A percentile compares a stretch with the other conserved stretches of the same genome.
Evolutionary conservation across 2,888 invertebrate species (phyloP).

Genomic region (Agrotis exclamationis): DNA sequence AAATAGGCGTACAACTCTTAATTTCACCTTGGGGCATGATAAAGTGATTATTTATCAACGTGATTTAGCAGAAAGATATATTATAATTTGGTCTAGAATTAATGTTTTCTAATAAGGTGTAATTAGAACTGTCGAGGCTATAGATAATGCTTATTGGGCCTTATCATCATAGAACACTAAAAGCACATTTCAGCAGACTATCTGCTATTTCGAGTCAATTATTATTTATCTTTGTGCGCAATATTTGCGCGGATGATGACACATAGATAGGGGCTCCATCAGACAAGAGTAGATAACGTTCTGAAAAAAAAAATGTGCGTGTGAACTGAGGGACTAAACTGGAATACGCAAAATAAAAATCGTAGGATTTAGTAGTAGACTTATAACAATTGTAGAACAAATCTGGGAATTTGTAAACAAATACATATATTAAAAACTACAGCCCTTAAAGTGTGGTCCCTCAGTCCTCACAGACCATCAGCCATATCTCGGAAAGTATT

Average conservation of each 20-base stretch:
- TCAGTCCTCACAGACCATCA: too few relatives aligned
- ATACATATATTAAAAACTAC: too few relatives aligned
- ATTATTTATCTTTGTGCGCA: slow-evolving; percentile 30
- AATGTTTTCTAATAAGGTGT: neutral
- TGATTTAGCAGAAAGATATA: neutral
- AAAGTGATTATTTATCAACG: slow-evolving; percentile 10
- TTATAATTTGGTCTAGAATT: neutral
- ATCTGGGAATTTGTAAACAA: too few relatives aligned
- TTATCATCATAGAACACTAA: slow-evolving; percentile 41
- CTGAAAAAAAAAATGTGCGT: slow-evolving; percentile 24
- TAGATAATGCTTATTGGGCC: slow-evolving; percentile 18
- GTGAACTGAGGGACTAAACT: too few relatives aligned
- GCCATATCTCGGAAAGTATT: too few relatives aligned
- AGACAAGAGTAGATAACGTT: slow-evolving; percentile 19
- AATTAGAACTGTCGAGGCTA: neutral
- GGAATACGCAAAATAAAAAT: too few relatives aligned
- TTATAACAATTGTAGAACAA: too few relatives aligned
- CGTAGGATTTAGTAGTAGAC: too few relatives aligned
- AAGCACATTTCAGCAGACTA: slow-evolving; percentile 29
- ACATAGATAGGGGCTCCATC: slow-evolving; percentile 6
- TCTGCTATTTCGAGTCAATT: slow-evolving; percentile 44
- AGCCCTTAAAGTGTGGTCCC: too few relatives aligned
- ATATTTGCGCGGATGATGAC: slow-evolving; percentile 43
- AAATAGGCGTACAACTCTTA: slow-evolving; percentile 40
- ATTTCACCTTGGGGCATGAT: slow-evolving; percentile 40